phyloP scores from a whole-genome alignment of 1,140 invertebrate genomes.

The Pseudomyrmex dendroicus region DNA sequence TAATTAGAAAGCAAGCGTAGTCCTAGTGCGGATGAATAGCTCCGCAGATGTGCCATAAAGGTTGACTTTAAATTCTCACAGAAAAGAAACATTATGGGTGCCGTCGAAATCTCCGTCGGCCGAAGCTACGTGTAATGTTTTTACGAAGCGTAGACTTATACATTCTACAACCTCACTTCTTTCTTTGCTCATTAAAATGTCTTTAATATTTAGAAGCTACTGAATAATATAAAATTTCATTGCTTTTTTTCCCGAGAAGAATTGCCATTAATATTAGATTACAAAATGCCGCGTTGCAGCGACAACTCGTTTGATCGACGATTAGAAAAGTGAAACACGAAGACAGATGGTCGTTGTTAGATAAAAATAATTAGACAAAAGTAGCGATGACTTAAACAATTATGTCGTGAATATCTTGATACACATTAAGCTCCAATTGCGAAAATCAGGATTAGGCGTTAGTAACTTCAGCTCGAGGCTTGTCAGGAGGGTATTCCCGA shows the following conservation, averaged over 20 bases:
- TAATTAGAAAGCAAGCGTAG: constrained; percentile 83
- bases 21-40: constrained; percentile 31
- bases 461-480: constrained; percentile 38
- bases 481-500: constrained; percentile 61
- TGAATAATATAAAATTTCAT: constrained; percentile 1
- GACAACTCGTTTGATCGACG: background rate
- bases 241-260: background rate
- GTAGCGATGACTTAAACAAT: background rate
- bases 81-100: constrained; percentile 39
- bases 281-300: no score
- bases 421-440: constrained; percentile 20
- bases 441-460: constrained; percentile 63
- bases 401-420: constrained; percentile 2
- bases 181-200: background rate
- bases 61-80: constrained; percentile 58
- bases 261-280: background rate
- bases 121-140: background rate
- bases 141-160: background rate
- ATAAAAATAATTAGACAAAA: background rate
- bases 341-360: background rate
- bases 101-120: constrained; percentile 52
- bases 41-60: constrained; percentile 45
- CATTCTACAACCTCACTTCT: background rate
- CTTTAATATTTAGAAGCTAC: background rate
- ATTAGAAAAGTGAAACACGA: background rate